Base-by-base conservation (phyloP, 2,113 vertebrate genomes). In the Lipophrys pholis region DNA sequence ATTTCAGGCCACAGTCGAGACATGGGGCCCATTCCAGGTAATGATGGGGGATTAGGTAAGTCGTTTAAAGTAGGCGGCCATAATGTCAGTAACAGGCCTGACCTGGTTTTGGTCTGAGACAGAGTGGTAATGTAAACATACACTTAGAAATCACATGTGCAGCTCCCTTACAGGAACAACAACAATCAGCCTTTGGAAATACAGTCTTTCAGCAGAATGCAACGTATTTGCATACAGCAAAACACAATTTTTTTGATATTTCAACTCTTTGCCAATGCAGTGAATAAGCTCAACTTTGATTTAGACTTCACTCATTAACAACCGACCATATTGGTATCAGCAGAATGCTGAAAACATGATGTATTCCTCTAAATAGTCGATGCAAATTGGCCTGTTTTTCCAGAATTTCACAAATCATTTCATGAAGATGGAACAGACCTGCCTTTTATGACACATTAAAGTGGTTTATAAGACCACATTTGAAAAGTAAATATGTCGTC, bases 41-140 rank as follows among this genome's bases (percentile, higher is more conserved):
- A 92, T 93, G 87, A 94, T 48, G 72, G 87, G 86, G 87, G 86
- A 93, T 93, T 93, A 94, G 84, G 75, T 76, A 78, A 81, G 83
- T 86, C 67, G 39, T 90, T 92, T 91, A 89, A 91, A 88, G 85
- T 82, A 81, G 54, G 73, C 87, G 68, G 81, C 74, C 76, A 30
- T 82, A 81, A 84, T 79, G 84, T 87, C 56, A 78, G 87, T 58
- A 85, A 81, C 85, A 76, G 75, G 7, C 41, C 61, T 87, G 85
- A 89, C 92, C 88, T 82, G 79, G 69, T 80, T 86, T 78, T 50
- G 55, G 80, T 73, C 66, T 55, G 69, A 81, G 73, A 73, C 74
- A 9, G 38, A 78, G 50, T 17, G 6, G 42, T 52, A 83, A 76
- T 87, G 82, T 83, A 87, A 91, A 88, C 86, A 85, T 71, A 82